Evolutionary conservation across 92 coral and sea anemone genomes (phyloP).

Genomic region (Zoanthus sociatus): DNA sequence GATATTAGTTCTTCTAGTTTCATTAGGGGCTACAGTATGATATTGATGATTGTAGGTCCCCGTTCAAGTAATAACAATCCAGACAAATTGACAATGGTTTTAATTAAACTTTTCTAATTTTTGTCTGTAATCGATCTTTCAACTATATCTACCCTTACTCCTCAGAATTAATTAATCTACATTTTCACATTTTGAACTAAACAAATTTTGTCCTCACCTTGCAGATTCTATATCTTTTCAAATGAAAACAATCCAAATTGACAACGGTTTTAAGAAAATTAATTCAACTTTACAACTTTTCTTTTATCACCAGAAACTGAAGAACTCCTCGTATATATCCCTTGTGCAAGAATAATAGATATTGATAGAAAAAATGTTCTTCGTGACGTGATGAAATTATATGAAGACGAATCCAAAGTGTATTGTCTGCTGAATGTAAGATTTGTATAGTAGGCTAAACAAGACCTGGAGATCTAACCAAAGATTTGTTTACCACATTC

Average conservation of each 20-base stretch:
- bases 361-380: constrained; percentile 30
- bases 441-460: constrained; percentile 44
- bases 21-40: constrained; percentile 9
- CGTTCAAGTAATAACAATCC: constrained; percentile 20
- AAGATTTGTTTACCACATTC: constrained; percentile 59
- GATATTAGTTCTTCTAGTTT: constrained; percentile 4
- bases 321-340: neutral
- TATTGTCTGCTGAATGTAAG: constrained; percentile 19
- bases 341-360: neutral
- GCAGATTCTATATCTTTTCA: neutral
- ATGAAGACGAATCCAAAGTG: constrained; percentile 29
- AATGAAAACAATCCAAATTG: constrained; percentile 8
- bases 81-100: constrained; percentile 5
- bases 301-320: neutral
- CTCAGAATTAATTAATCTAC: neutral
- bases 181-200: constrained; percentile 8
- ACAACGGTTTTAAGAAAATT: constrained; percentile 3
- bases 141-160: neutral
- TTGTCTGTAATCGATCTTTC: neutral
- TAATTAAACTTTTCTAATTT: neutral
- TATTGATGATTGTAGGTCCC: constrained; percentile 39
- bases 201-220: constrained; percentile 10
- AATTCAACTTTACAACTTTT: neutral
- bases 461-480: constrained; percentile 62
- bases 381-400: constrained; percentile 45